phyloP scores from a whole-genome alignment of 2,888 invertebrate genomes.

The Caenorhabditis becei region DNA sequence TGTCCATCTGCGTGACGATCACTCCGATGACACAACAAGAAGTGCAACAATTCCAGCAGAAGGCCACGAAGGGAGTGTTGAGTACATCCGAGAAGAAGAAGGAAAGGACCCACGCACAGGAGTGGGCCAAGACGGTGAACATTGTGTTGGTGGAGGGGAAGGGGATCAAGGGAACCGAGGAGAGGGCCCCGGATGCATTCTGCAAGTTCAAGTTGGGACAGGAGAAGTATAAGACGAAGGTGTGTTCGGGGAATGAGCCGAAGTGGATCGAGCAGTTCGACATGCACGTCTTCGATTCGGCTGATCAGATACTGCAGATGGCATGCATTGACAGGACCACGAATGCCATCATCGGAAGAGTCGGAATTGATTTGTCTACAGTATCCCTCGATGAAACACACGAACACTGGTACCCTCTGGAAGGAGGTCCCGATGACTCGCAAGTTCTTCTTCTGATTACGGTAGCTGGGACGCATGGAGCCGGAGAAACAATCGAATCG shows the following conservation, averaged over 20 bases:
- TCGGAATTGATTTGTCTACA: conserved; percentile 89
- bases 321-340: conserved; percentile 92
- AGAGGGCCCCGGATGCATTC: conserved; percentile 86
- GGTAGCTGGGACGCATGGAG: conserved; percentile 94
- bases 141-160: conserved; percentile 97
- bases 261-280: conserved; percentile 98
- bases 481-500: conserved; percentile 91
- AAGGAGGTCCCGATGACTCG: conserved; percentile 86
- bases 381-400: conserved; percentile 94
- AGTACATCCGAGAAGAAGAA: conserved; percentile 43
- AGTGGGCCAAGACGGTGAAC: conserved; percentile 97
- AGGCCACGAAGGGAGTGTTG: conserved; percentile 50
- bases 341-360: conserved; percentile 92
- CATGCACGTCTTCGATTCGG: conserved; percentile 94
- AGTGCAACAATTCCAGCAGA: conserved; percentile 49
- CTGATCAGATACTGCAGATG: conserved; percentile 92
- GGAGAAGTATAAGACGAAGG: conserved; percentile 97
- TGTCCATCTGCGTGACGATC: conserved; percentile 40
- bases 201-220: conserved; percentile 97
- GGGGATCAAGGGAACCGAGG: conserved; percentile 87
- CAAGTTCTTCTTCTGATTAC: conserved; percentile 90
- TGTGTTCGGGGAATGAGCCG: conserved; percentile 89
- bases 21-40: conserved; percentile 54
- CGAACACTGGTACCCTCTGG: conserved; percentile 91
- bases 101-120: conserved; percentile 85